phyloP scores from a whole-genome alignment of 2,888 invertebrate genomes.

The Oscheius sp. region DNA sequence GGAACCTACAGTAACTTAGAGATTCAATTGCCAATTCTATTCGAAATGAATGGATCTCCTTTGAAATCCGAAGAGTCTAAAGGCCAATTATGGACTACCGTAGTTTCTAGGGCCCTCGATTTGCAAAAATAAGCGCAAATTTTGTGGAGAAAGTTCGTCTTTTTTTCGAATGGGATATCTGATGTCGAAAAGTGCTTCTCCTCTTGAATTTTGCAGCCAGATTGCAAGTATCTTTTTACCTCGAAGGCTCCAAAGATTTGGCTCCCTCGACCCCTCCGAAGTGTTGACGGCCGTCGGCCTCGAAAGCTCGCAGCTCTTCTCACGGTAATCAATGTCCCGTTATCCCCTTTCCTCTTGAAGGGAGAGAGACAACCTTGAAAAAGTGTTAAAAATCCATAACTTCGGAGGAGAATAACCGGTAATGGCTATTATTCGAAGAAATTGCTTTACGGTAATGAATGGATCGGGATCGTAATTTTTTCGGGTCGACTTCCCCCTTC shows the following conservation, averaged over 20 bases:
- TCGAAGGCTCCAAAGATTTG: not conserved
- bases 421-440: not conserved
- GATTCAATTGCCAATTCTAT: too few species aligned
- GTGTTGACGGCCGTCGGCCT: not conserved
- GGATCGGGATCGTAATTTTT: not conserved
- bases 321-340: slow-evolving; percentile 26
- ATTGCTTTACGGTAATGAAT: too few species aligned
- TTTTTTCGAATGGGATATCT: too few species aligned
- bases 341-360: not conserved
- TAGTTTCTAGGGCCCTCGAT: too few species aligned
- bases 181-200: too few species aligned
- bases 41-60: too few species aligned
- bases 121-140: too few species aligned
- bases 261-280: not conserved
- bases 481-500: not conserved
- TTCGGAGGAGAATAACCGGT: not conserved
- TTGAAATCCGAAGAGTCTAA: too few species aligned
- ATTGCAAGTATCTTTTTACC: not conserved
- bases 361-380: not conserved
- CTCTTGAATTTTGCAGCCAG: not conserved
- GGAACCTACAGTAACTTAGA: too few species aligned
- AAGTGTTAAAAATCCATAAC: not conserved
- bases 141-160: too few species aligned
- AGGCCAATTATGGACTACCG: too few species aligned
- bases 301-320: slow-evolving; percentile 3